Evolutionary conservation across 2,113 vertebrate genomes (phyloP).

Genomic region (Sakesphorus luctuosus): DNA sequence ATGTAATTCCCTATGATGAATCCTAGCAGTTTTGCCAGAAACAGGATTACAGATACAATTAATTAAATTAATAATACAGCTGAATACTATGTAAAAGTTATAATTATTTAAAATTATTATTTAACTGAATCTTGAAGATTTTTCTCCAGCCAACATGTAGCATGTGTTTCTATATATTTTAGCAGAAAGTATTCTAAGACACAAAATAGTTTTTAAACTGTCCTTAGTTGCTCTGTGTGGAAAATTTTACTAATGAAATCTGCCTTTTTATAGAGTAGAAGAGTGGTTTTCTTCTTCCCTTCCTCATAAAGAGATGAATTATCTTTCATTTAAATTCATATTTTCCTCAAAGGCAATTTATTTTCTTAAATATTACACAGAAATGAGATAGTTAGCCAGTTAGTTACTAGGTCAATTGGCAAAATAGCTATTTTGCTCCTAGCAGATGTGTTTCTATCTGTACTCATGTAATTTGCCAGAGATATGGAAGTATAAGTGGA

Average conservation of each 20-base stretch:
- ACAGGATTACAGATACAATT: background rate
- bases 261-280: background rate
- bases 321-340: background rate
- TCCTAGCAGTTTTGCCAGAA: background rate
- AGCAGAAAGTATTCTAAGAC: background rate
- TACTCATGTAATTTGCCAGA: background rate
- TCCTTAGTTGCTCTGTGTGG: background rate
- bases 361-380: constrained; percentile 10
- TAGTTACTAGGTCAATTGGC: background rate
- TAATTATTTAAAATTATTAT: background rate
- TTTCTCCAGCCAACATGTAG: background rate
- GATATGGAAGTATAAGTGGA: background rate
- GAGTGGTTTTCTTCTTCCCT: background rate
- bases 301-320: background rate
- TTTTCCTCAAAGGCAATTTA: background rate
- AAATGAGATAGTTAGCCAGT: background rate
- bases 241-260: background rate
- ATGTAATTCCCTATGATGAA: background rate
- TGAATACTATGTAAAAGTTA: background rate
- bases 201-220: background rate
- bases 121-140: background rate
- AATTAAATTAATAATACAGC: background rate
- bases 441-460: background rate
- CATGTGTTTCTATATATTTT: background rate
- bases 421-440: constrained; percentile 1